phyloP scores from a whole-genome alignment of 2,113 vertebrate genomes.

The Phrynosoma platyrhinos region DNA sequence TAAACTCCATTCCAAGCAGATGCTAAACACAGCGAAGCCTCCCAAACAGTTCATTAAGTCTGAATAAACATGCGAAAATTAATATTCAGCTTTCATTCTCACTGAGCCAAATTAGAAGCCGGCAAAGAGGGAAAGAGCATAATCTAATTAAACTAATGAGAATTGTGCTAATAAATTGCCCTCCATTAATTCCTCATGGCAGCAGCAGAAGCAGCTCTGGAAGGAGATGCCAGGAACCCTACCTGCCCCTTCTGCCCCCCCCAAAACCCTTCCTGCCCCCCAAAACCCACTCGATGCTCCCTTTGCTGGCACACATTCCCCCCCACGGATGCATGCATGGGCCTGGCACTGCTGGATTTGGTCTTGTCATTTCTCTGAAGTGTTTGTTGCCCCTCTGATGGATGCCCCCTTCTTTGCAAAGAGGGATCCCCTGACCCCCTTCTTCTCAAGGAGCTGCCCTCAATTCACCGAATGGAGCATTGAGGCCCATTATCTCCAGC shows the following conservation, averaged over 20 bases:
- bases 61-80: conserved; percentile 70
- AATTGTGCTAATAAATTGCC: conserved; percentile 72
- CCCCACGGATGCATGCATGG: too few species aligned
- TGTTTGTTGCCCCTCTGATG: background rate
- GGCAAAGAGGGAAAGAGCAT: conserved; percentile 73
- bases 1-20: conserved; percentile 37
- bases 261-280: conserved; percentile 16
- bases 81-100: conserved; percentile 75
- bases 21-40: conserved; percentile 33
- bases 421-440: too few species aligned
- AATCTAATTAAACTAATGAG: conserved; percentile 80
- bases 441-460: fast-evolving
- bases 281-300: background rate
- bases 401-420: background rate
- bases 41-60: conserved; percentile 66
- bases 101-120: conserved; percentile 71
- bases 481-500: fast-evolving
- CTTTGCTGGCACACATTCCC: background rate
- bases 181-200: conserved; percentile 68
- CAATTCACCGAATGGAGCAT: fast-evolving
- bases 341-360: too few species aligned
- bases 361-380: background rate
- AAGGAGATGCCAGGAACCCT: conserved; percentile 24
- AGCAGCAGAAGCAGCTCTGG: conserved; percentile 39
- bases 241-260: background rate